Conservation (phyloP, 1,140 invertebrate species). For the Brachionus angularis region DNA sequence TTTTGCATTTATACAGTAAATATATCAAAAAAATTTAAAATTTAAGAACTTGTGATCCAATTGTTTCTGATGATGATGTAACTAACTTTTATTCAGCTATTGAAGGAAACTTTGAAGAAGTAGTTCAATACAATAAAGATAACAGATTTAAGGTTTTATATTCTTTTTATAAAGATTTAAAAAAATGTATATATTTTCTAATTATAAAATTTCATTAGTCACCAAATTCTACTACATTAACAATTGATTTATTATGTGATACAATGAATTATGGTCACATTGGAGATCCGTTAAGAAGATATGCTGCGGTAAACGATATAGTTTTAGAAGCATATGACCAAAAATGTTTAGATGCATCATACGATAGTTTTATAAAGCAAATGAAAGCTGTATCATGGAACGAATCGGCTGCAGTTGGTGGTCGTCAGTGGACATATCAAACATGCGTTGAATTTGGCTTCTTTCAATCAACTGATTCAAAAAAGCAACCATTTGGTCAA, state of each 20-base stretch:
- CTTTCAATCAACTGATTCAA: constrained; percentile 75
- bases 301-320: constrained; percentile 70
- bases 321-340: constrained; percentile 67
- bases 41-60: constrained; percentile 69
- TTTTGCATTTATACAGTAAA: neutral
- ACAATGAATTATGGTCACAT: constrained; percentile 67
- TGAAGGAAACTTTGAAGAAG: constrained; percentile 70
- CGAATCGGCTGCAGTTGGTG: constrained; percentile 51
- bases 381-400: constrained; percentile 69
- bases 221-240: constrained; percentile 65
- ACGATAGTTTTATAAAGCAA: constrained; percentile 71
- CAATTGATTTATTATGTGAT: constrained; percentile 72
- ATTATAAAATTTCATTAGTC: constrained; percentile 53
- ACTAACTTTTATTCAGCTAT: constrained; percentile 73
- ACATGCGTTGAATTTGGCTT: constrained; percentile 92
- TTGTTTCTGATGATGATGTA: constrained; percentile 66
- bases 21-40: neutral
- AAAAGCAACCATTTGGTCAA: constrained; percentile 71
- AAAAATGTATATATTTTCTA: constrained; percentile 16
- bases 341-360: constrained; percentile 77
- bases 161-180: neutral
- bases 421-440: constrained; percentile 82
- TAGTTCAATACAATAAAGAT: constrained; percentile 91
- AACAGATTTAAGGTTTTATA: constrained; percentile 69
- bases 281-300: constrained; percentile 65